phyloP scores from a whole-genome alignment of 2,113 vertebrate genomes.

The Fukomys damarensis region DNA sequence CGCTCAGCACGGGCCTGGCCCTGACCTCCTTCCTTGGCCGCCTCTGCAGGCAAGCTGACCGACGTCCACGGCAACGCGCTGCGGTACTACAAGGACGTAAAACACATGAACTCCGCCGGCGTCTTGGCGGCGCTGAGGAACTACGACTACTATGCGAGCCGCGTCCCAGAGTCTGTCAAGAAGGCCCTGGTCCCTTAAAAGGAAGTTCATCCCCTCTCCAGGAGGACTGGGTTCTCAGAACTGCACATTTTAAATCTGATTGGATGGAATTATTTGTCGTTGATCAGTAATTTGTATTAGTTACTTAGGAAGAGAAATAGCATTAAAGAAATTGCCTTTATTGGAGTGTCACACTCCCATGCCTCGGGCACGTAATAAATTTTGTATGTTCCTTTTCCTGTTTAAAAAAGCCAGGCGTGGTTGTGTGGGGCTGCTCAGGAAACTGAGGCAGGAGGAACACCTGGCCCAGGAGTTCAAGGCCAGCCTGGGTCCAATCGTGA shows the following conservation, averaged over 20 bases:
- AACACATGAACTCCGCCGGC: conserved; percentile 97
- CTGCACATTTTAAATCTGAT: conserved; percentile 37
- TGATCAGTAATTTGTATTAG: conserved; percentile 67
- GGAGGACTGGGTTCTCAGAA: conserved; percentile 28
- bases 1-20: neutral
- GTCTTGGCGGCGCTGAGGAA: conserved; percentile 94
- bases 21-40: neutral
- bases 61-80: conserved; percentile 94
- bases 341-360: neutral
- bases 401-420: neutral
- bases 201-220: neutral
- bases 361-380: neutral
- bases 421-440: neutral
- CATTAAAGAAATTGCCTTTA: neutral
- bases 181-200: conserved; percentile 89
- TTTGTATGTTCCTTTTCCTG: neutral
- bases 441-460: neutral
- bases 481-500: neutral
- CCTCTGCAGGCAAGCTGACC: conserved; percentile 92
- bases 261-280: conserved; percentile 41
- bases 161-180: conserved; percentile 92
- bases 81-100: conserved; percentile 93
- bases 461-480: neutral
- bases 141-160: conserved; percentile 93
- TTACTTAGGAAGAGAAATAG: conserved; percentile 39